Evolutionary conservation across 2,888 invertebrate species (phyloP).

Genomic region (Lasioglossum figueresi): DNA sequence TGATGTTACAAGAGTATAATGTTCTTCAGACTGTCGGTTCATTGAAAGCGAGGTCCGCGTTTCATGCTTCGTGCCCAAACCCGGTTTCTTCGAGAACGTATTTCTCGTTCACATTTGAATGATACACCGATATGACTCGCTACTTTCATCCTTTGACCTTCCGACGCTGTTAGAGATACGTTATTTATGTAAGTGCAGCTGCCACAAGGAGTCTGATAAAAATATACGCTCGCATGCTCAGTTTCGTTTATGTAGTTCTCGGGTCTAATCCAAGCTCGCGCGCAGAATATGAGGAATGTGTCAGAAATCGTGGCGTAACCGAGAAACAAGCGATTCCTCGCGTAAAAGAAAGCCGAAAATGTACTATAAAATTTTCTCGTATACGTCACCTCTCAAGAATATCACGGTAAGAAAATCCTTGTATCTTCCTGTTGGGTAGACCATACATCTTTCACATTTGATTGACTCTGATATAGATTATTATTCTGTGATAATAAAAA

Average conservation of each 20-base stretch:
- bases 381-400: background rate
- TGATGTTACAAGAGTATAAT: background rate
- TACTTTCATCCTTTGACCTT: conserved; percentile 40
- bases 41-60: background rate
- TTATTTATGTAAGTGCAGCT: conserved; percentile 43
- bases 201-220: conserved; percentile 25
- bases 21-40: background rate
- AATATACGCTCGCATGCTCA: conserved; percentile 5
- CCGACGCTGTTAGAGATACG: conserved; percentile 37
- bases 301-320: background rate
- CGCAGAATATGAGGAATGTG: background rate
- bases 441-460: background rate
- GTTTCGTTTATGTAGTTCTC: background rate
- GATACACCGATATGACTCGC: conserved; percentile 40
- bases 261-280: background rate
- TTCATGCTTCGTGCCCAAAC: background rate
- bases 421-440: background rate
- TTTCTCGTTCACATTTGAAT: conserved; percentile 42
- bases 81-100: conserved; percentile 33
- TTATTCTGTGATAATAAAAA: background rate
- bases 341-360: background rate
- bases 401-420: background rate
- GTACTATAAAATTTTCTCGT: background rate
- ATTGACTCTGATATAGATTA: background rate
- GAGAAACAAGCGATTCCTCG: background rate